Evolutionary conservation across 1,140 invertebrate species (phyloP).

Genomic region (Cydia splendana): DNA sequence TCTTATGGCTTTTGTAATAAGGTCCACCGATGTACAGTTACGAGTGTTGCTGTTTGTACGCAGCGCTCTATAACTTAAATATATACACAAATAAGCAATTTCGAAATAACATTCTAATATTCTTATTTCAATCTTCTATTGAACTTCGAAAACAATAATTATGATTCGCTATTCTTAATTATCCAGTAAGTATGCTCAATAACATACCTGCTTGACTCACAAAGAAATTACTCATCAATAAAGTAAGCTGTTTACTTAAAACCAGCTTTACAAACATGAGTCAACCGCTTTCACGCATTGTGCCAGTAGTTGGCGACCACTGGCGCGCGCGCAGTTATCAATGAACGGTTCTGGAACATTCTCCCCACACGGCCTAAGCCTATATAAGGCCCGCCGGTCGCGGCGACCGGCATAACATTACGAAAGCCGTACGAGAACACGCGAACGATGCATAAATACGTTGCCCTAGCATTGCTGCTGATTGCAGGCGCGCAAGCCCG

Average conservation of each 20-base stretch:
- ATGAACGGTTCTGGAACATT: constrained; percentile 68
- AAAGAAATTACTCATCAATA: constrained; percentile 2
- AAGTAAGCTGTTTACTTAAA: constrained; percentile 1
- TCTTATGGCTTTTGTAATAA: too few species aligned
- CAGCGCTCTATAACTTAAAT: background rate
- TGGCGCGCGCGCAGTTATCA: constrained; percentile 58
- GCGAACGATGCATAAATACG: constrained; percentile 58
- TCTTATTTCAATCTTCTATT: background rate
- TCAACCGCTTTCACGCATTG: constrained; percentile 7
- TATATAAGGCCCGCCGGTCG: constrained; percentile 61
- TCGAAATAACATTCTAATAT: background rate
- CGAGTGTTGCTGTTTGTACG: too few species aligned
- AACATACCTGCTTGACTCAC: background rate
- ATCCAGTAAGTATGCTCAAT: background rate
- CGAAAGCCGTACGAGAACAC: constrained; percentile 46
- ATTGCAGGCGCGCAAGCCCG: constrained; percentile 54
- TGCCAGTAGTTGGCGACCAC: constrained; percentile 57
- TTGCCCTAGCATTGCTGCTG: constrained; percentile 42
- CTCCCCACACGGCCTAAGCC: constrained; percentile 50
- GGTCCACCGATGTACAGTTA: too few species aligned
- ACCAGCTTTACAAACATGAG: constrained; percentile 14
- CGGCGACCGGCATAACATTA: constrained; percentile 53
- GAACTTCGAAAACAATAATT: background rate
- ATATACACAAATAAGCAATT: background rate
- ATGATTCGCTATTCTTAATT: background rate